Evolutionary conservation across 2,113 vertebrate species (phyloP).

Genomic region (Anhinga rufa): DNA sequence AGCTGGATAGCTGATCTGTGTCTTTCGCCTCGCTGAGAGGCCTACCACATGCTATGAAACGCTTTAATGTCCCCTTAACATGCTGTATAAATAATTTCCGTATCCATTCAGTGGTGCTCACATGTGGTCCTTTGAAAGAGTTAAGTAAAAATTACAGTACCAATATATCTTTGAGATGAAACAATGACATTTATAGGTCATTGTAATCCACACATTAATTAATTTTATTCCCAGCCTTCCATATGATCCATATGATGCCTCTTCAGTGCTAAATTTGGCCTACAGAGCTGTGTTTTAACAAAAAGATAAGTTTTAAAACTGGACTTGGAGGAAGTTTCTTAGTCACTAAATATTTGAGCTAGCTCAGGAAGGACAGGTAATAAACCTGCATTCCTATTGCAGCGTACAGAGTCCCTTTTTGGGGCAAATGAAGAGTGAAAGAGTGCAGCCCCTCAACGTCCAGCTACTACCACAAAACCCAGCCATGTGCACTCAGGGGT

Average conservation of each 20-base stretch:
- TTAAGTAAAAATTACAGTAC: slow-evolving; percentile 46
- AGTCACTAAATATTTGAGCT: not conserved
- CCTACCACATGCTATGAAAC: slow-evolving; percentile 38
- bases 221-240: slow-evolving; percentile 64
- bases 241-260: slow-evolving; percentile 59
- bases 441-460: fast-evolving
- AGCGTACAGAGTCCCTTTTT: not conserved
- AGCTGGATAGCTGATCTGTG: slow-evolving; percentile 53
- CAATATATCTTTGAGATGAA: slow-evolving; percentile 64
- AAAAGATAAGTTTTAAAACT: slow-evolving; percentile 33
- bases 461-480: not conserved
- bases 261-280: slow-evolving; percentile 43
- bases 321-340: slow-evolving; percentile 4
- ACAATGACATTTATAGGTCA: slow-evolving; percentile 70
- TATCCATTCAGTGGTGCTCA: slow-evolving; percentile 28
- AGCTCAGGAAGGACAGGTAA: slow-evolving; percentile 41
- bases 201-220: slow-evolving; percentile 69
- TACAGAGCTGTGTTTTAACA: not conserved
- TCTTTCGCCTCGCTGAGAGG: not conserved
- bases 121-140: slow-evolving; percentile 62
- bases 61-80: slow-evolving; percentile 58
- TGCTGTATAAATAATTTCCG: slow-evolving; percentile 55
- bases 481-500: fast-evolving
- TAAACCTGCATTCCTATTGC: not conserved
- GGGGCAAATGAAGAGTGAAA: not conserved